These are phyloP conservation scores for Oncorhynchus gorbuscha DNA, from an alignment of 2,113 vertebrate genomes.

Conservation along the genomic window DNA sequence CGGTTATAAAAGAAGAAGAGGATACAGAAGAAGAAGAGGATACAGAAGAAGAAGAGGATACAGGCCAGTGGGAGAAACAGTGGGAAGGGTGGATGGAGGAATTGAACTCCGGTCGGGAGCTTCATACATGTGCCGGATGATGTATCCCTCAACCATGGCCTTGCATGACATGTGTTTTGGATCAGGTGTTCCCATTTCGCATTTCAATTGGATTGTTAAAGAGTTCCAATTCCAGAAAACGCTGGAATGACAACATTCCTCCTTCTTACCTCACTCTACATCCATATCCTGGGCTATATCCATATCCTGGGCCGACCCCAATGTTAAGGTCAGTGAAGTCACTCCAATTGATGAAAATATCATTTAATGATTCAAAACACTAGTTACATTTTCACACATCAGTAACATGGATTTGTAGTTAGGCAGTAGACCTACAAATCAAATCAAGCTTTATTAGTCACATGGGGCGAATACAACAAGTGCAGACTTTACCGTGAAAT, in stretches of 20 bases:
- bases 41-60: background rate
- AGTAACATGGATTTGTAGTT: too few species aligned
- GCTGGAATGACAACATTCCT: constrained; percentile 31
- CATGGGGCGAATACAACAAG: too few species aligned
- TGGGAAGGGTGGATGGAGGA: too few species aligned
- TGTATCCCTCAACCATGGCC: too few species aligned
- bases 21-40: too few species aligned
- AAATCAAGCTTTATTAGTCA: too few species aligned
- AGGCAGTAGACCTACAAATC: too few species aligned
- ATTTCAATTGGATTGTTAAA: background rate
- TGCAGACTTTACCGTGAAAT: too few species aligned
- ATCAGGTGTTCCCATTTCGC: background rate
- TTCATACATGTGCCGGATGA: too few species aligned
- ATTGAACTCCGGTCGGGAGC: too few species aligned
- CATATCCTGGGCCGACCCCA: constrained; percentile 33
- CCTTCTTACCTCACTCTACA: constrained; percentile 25
- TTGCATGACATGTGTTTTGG: too few species aligned
- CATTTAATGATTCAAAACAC: constrained; percentile 36
- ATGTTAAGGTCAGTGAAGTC: constrained; percentile 32
- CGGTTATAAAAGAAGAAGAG: background rate
- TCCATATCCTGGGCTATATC: constrained; percentile 8
- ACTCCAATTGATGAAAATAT: constrained; percentile 50
- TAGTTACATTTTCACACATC: constrained; percentile 27
- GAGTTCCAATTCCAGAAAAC: constrained; percentile 22
- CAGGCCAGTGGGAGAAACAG: background rate